Percentiles rank a stretch among this genome's conserved stretches.
phyloP scores from a whole-genome alignment of 2,797 vertebrate species.

The Aphelocoma californica region DNA sequence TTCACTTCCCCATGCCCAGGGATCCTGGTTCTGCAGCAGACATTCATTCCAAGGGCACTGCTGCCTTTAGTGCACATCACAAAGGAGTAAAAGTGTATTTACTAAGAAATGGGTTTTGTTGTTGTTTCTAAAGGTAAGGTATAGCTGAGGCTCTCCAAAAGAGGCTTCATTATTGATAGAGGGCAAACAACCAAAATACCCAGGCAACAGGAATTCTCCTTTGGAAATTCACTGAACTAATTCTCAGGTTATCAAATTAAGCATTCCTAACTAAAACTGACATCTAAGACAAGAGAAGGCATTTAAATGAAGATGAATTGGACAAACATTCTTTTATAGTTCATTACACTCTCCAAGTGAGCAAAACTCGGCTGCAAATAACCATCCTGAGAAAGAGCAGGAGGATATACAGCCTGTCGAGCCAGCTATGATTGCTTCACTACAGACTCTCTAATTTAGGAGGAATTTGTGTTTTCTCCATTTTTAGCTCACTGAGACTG shows the following conservation, averaged over 20 bases:
- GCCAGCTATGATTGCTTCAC: background rate
- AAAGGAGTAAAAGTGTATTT: background rate
- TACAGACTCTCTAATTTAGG: background rate
- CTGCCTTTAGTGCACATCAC: background rate
- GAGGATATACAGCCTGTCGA: background rate
- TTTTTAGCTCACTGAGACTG: background rate
- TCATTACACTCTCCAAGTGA: conserved; percentile 33
- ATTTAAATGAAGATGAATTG: conserved; percentile 56
- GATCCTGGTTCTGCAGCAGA: background rate
- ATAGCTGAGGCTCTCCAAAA: background rate
- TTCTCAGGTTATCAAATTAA: conserved; percentile 54
- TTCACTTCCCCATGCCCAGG: background rate
- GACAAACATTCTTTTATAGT: conserved; percentile 45
- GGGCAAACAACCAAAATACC: background rate
- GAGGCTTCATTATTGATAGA: background rate
- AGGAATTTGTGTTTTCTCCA: background rate
- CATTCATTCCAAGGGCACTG: background rate
- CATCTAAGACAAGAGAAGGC: conserved; percentile 33
- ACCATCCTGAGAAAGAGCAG: background rate
- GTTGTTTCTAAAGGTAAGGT: background rate
- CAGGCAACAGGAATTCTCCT: conserved; percentile 3
- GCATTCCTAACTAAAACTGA: conserved; percentile 49
- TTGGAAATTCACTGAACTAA: conserved; percentile 40
- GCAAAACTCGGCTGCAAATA: background rate
- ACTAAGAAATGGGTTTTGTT: background rate